These are phyloP conservation scores for Gymnopithys bicolor DNA, from an alignment of 2,797 vertebrate species.

Conservation along the genomic window DNA sequence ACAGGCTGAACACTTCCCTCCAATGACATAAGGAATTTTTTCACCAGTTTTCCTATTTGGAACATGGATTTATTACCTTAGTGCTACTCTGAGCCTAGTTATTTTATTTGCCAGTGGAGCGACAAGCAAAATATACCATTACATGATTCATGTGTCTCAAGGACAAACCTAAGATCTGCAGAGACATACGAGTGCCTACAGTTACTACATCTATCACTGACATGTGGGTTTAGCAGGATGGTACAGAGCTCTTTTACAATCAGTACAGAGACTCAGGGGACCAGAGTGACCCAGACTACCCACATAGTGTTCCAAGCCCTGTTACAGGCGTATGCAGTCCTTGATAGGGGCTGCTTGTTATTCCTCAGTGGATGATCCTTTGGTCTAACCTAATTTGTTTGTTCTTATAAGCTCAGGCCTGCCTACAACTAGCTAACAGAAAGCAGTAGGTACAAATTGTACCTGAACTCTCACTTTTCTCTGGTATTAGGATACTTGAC, in stretches of 20 bases:
- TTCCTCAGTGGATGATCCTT: background rate
- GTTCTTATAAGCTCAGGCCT: background rate
- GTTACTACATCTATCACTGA: background rate
- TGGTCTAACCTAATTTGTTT: background rate
- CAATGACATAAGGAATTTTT: background rate
- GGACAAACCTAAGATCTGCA: background rate
- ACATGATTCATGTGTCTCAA: background rate
- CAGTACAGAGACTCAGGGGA: background rate
- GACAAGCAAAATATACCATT: background rate
- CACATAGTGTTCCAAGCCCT: accelerated
- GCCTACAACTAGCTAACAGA: background rate
- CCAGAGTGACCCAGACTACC: background rate
- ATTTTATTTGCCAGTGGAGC: background rate
- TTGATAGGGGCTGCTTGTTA: background rate
- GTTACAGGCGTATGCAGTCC: background rate
- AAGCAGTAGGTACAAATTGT: background rate
- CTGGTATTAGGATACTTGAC: background rate
- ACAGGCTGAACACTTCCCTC: background rate
- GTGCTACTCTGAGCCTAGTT: background rate
- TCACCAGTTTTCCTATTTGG: background rate
- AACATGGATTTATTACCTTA: background rate
- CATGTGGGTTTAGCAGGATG: background rate
- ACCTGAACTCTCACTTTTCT: background rate
- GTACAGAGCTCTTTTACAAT: background rate
- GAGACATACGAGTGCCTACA: background rate